A percentile compares a stretch with the other conserved stretches of the same genome.
phyloP scores from a whole-genome alignment of 2,797 vertebrate genomes.

The Chrysocyon brachyurus region DNA sequence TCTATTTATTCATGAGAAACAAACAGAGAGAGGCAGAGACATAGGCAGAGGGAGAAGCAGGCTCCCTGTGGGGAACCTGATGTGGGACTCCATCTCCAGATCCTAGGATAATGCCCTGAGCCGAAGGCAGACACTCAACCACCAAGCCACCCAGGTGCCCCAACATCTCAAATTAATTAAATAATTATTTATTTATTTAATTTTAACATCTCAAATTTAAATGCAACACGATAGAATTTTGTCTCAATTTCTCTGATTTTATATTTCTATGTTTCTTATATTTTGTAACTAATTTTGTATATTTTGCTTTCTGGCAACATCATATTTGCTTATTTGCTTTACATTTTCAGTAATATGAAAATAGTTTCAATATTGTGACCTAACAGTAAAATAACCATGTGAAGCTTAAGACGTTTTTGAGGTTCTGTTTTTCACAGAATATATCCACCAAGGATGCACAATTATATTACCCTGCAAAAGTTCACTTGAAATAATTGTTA shows the following conservation, averaged over 20 bases:
- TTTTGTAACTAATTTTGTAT: not conserved
- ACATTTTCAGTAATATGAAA: not conserved
- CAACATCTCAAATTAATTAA: no score
- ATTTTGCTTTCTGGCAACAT: not conserved
- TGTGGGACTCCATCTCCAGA: no score
- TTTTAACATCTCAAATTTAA: not conserved
- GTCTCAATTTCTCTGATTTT: not conserved
- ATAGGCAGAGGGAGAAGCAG: no score
- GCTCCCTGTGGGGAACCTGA: no score
- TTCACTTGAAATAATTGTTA: conserved; percentile 39
- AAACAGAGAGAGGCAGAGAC: no score
- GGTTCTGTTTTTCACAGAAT: not conserved
- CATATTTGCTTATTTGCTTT: not conserved
- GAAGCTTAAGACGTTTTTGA: not conserved
- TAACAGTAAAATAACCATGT: not conserved
- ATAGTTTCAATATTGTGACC: conserved; percentile 14
- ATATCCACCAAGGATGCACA: not conserved
- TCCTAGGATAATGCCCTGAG: no score
- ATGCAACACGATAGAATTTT: not conserved
- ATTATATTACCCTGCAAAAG: not conserved
- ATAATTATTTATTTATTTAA: no score
- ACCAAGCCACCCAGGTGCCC: no score
- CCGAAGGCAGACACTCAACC: no score
- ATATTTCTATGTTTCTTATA: not conserved
- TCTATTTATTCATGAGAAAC: no score